phyloP scores from a whole-genome alignment of 2,888 invertebrate genomes.

The Luperina testacea region DNA sequence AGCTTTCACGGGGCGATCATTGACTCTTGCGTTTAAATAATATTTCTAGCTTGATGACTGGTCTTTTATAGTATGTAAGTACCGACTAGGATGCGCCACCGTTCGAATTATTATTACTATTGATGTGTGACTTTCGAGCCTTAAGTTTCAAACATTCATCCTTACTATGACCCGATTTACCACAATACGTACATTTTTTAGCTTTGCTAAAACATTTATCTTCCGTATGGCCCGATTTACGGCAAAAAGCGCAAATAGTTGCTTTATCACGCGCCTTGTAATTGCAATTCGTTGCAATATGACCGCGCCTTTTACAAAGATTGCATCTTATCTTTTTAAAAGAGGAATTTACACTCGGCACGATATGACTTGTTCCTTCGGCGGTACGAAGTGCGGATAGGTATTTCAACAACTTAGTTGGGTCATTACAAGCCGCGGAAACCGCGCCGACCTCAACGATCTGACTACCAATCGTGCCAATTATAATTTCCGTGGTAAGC shows the following conservation, averaged over 20 bases:
- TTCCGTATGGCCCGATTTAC: not conserved
- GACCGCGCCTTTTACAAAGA: constrained; percentile 5
- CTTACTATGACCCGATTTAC: no score
- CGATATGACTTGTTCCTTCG: not conserved
- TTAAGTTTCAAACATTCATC: not conserved
- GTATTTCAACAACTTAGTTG: not conserved
- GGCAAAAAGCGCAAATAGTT: not conserved
- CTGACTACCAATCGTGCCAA: no score
- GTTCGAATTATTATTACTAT: not conserved
- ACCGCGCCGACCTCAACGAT: no score
- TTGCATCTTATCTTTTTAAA: not conserved
- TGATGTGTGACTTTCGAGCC: not conserved
- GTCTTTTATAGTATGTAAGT: no score
- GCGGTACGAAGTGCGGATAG: not conserved
- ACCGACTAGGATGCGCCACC: no score
- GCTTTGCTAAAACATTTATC: no score
- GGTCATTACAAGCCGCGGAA: no score
- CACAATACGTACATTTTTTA: no score
- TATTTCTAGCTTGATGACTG: no score
- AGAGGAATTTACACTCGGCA: not conserved
- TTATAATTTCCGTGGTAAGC: no score
- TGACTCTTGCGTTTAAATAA: no score
- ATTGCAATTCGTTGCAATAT: constrained; percentile 3
- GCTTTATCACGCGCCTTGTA: constrained; percentile 4
- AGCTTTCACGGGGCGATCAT: no score